Evolutionary conservation across 2,797 vertebrate genomes (phyloP).

Genomic region (Sphenopsis melanotis): DNA sequence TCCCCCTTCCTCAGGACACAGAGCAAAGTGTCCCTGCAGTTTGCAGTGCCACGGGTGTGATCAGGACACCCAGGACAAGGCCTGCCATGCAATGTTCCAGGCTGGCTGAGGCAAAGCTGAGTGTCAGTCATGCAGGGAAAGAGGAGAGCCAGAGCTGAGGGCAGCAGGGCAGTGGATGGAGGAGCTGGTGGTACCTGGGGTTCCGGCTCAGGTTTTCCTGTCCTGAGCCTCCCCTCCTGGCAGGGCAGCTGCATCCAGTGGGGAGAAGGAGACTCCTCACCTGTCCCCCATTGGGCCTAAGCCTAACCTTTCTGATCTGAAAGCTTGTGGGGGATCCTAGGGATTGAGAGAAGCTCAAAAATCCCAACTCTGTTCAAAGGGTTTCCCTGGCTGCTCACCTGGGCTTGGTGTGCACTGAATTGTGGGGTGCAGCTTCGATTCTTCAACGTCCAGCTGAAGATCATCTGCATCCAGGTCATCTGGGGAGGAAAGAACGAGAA

Average conservation of each 20-base stretch:
- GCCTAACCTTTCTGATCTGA: neutral
- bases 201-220: neutral
- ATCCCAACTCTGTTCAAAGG: neutral
- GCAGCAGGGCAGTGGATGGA: neutral
- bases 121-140: neutral
- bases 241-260: neutral
- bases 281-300: neutral
- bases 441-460: slow-evolving; percentile 86
- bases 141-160: neutral
- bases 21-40: neutral
- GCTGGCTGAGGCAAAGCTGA: neutral
- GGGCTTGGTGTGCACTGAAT: slow-evolving; percentile 90
- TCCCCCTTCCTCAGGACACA: neutral
- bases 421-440: slow-evolving; percentile 85
- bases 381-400: slow-evolving; percentile 73
- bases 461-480: slow-evolving; percentile 92
- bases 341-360: neutral
- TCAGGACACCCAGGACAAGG: neutral
- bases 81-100: neutral
- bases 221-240: neutral
- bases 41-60: neutral
- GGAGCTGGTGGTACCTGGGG: neutral
- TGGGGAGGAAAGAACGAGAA: slow-evolving; percentile 54
- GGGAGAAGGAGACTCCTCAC: neutral
- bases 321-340: accelerated